Percentiles rank a stretch among this genome's conserved stretches.
Evolutionary conservation across 2,888 invertebrate species (phyloP).

Genomic region (Meta bourneti): DNA sequence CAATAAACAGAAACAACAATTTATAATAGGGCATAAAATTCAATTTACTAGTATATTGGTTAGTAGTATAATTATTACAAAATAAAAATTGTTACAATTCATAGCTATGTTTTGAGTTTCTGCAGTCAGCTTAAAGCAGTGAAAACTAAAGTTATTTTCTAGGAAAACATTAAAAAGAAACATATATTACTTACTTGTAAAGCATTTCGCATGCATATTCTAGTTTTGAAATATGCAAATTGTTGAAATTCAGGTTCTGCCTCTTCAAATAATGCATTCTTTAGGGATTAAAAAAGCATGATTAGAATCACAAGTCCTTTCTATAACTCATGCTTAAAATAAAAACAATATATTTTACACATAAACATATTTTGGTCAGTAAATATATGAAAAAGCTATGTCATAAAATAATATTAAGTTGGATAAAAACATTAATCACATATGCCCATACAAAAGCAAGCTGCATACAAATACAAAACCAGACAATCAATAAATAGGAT

Average conservation of each 20-base stretch:
- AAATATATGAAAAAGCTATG: no score
- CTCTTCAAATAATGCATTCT: conserved; percentile 97
- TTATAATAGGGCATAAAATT: no score
- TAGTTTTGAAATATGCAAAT: conserved; percentile 98
- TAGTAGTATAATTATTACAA: no score
- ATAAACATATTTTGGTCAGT: not conserved
- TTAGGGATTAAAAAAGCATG: conserved; percentile 81
- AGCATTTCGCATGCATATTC: conserved; percentile 86
- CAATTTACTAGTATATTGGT: no score
- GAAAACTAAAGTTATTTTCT: not conserved
- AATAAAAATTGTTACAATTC: no score
- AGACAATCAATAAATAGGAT: not conserved
- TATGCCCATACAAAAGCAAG: not conserved
- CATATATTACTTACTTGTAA: conserved; percentile 79
- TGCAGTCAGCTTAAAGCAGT: not conserved
- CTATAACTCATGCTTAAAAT: not conserved
- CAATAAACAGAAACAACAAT: no score
- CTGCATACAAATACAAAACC: not conserved
- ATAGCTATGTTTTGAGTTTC: no score
- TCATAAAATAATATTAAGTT: not conserved
- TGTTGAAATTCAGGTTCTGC: conserved; percentile 98
- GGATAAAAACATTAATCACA: not conserved
- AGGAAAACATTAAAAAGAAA: not conserved
- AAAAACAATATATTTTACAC: conserved; percentile 15
- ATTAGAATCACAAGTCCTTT: not conserved